Evolutionary conservation across 2,888 invertebrate genomes (phyloP).

Genomic region (Eledona agricola): DNA sequence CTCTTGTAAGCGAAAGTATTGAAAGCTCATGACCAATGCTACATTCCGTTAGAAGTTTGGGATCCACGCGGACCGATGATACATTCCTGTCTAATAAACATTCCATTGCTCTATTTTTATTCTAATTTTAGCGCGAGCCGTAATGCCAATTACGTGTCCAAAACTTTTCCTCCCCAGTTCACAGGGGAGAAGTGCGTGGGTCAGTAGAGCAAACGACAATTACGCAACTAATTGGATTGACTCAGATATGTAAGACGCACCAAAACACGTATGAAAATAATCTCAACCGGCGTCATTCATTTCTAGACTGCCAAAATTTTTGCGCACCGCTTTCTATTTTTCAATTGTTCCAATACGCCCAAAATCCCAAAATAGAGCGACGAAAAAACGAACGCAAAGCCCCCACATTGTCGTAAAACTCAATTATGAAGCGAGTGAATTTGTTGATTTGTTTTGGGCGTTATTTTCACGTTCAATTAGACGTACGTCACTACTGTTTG

Average conservation of each 20-base stretch:
- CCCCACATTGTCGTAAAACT: slow-evolving; percentile 2
- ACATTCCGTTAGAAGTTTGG: too few species aligned
- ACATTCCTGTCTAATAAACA: slow-evolving; percentile 28
- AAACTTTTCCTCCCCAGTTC: too few species aligned
- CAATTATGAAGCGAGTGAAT: slow-evolving; percentile 5
- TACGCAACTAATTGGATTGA: slow-evolving; percentile 14
- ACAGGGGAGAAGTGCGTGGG: slow-evolving; percentile 21
- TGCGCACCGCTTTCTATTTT: slow-evolving; percentile 36
- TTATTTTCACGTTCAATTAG: slow-evolving; percentile 12
- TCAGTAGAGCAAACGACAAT: slow-evolving; percentile 19
- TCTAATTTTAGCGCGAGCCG: slow-evolving; percentile 35
- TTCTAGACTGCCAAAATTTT: slow-evolving; percentile 38
- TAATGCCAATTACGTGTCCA: too few species aligned
- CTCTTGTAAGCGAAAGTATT: background rate
- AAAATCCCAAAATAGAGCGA: slow-evolving; percentile 13
- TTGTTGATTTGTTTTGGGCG: slow-evolving; percentile 16
- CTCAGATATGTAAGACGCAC: slow-evolving; percentile 15
- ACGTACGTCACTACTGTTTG: slow-evolving; percentile 2
- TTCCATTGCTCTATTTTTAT: slow-evolving; percentile 25
- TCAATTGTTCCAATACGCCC: slow-evolving; percentile 15
- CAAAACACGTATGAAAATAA: slow-evolving; percentile 26
- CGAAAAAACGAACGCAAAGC: slow-evolving; percentile 3
- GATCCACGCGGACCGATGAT: slow-evolving; percentile 8
- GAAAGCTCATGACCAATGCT: too few species aligned
- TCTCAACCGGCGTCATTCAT: slow-evolving; percentile 36